Evolutionary conservation across 2,113 vertebrate genomes (phyloP).

Genomic region (Mugil cephalus): DNA sequence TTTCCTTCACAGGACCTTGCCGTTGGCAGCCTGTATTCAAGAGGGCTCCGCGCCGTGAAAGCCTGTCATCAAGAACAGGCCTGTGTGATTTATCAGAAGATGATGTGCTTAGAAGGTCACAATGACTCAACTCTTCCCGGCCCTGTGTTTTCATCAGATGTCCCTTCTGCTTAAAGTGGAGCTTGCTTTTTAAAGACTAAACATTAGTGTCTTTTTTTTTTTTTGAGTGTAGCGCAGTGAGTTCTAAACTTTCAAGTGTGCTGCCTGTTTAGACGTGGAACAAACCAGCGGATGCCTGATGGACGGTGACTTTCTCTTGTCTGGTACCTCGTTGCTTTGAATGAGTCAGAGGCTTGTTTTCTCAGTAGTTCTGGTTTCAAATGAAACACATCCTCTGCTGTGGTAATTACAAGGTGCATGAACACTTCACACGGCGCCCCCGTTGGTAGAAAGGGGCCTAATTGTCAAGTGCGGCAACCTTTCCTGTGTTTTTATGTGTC

Average conservation of each 20-base stretch:
- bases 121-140: constrained; percentile 54
- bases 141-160: constrained; percentile 13
- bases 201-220: constrained; percentile 8
- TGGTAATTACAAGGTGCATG: constrained; percentile 57
- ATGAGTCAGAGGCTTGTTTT: constrained; percentile 47
- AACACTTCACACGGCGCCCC: constrained; percentile 40
- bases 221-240: neutral
- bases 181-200: constrained; percentile 11
- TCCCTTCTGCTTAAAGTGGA: constrained; percentile 12
- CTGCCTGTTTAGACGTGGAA: constrained; percentile 10
- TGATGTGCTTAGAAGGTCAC: constrained; percentile 62
- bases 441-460: constrained; percentile 44
- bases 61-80: constrained; percentile 68
- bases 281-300: constrained; percentile 20
- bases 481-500: constrained; percentile 36
- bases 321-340: constrained; percentile 5
- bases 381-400: constrained; percentile 52
- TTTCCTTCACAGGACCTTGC: constrained; percentile 78
- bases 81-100: constrained; percentile 69
- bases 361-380: constrained; percentile 28
- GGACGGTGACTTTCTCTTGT: constrained; percentile 38
- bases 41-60: constrained; percentile 49
- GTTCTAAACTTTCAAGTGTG: constrained; percentile 5
- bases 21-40: constrained; percentile 52
- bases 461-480: constrained; percentile 43